phyloP scores from a whole-genome alignment of 2,113 vertebrate species.

The Rhinichthys klamathensis region DNA sequence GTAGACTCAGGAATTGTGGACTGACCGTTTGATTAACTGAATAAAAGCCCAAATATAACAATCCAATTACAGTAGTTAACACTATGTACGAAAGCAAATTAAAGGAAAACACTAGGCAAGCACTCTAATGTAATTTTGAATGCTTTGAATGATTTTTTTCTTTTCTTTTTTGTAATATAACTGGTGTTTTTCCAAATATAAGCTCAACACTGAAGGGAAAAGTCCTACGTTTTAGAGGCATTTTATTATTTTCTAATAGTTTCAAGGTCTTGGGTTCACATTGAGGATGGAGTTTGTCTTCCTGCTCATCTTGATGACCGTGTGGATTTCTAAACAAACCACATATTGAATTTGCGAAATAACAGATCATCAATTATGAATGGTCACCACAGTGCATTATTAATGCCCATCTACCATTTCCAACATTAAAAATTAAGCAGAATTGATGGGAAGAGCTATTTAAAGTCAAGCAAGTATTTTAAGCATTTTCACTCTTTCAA shows the following conservation, averaged over 20 bases:
- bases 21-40: conserved; percentile 6
- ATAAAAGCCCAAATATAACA: not conserved
- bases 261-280: conserved; percentile 18
- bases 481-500: not conserved
- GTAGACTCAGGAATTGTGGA: conserved; percentile 15
- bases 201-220: not conserved
- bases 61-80: not conserved
- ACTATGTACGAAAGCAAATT: not conserved
- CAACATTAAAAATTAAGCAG: conserved; percentile 49
- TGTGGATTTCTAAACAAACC: conserved; percentile 17
- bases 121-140: not conserved
- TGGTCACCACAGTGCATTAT: conserved; percentile 46
- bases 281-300: not conserved
- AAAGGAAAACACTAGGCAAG: not conserved
- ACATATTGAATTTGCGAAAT: not conserved
- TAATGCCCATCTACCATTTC: conserved; percentile 42
- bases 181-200: not conserved
- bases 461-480: conserved; percentile 43
- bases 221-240: not conserved
- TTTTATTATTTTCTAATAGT: not conserved
- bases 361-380: conserved; percentile 49
- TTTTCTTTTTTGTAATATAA: not conserved
- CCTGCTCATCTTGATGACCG: not conserved
- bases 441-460: conserved; percentile 50
- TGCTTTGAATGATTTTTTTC: not conserved